Evolutionary conservation across 2,113 vertebrate species (phyloP), one percentile per base, ranked within the genome.

Genomic region (Apodemus speciosus): DNA sequence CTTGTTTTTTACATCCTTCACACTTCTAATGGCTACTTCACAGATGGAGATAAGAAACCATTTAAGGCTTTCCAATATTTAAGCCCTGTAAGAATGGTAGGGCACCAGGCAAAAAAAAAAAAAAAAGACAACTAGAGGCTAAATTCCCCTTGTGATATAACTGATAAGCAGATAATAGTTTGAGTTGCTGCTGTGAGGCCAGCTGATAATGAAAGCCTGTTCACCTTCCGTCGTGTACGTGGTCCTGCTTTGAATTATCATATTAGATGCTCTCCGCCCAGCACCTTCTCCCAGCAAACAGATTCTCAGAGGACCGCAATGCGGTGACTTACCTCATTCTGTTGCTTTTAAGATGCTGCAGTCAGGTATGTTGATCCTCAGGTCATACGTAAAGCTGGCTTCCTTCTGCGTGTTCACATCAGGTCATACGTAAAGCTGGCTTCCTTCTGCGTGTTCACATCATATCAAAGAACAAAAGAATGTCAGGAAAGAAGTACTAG

Each of bases 311-410:
- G 46, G 49, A 93, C 30, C 46, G 58, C 8, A 86, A 46, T 20
- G 85, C 38, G 83, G 35, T 25, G 66, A 94, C 94, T 96, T 95
- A 97, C 94, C 91, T 75, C 79, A 92, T 80, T 79, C 89, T 77
- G 14, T 73, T 92, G 20, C 30, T 68, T 90, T 46, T 84, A 46
- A 93, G 94, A 49, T 79, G 62, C 69, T 89, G 53, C 30, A 68
- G 51, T 91, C 81, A 92, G 68, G 53, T 66, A 93, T 51, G n/a
- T 68, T 90, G 77, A 56, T 88, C 81, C 90, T 90, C 60, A 49
- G 38, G 35, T 76, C 35, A 16, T 32, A 69, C 40, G 21, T 18
- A 69, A 69, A 53, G 21, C 46, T 92, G 58, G 30, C 25, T 46
- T 96, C 80, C 46, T 94, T 93, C 46, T 38, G 4, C 60, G 60